Evolutionary conservation across 2,797 vertebrate species (phyloP), one percentile per base, ranked within the genome.

Genomic region (Sebastes umbrosus): DNA sequence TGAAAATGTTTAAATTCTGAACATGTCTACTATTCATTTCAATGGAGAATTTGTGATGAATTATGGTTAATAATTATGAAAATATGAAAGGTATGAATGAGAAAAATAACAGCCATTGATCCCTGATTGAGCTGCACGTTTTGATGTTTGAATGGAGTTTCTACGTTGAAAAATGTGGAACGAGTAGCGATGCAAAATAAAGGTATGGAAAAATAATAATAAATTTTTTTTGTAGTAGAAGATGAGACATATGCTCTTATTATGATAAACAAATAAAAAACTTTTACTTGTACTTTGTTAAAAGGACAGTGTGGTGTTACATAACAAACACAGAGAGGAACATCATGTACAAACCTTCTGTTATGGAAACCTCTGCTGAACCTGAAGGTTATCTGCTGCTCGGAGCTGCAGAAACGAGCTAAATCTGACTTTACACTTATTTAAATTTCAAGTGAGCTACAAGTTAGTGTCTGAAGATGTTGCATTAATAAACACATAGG

Each of bases 381-480:
- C 55, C 29, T 68, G 58, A 76, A 77, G 57, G 59, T 76, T 77
- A 74, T 65, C 77, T 52, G 3, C 12, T 52, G 54, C 43, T 32
- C 13, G 62, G 27, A 12, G 3, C 2, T 2, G 4, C 7, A 24
- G 18, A 66, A 27, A 66, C 7, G 6, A 25, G n/a, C 3, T 46
- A 69, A 31, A 59, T 29, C 3, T 69, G 11, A 50, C 16, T 20
- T 60, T 29, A 8, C 7, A 13, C 1, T 11, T 20, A 1, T 3
- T 3, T 2, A 3, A 39, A 2, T 43, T 50, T 34, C 25, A 27
- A 57, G 43, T 6, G 3, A 1, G 4, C 13, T 11, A 2, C 8
- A 4, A 6, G 5, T 5, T 54, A 25, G 7, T 12, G 18, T 1
- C 20, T 18, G 1, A 14, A 52, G 22, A 14, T 31, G 11, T 14